These are phyloP conservation scores for Steatocranus sp. DNA, from an alignment of 2,797 vertebrate species.

Conservation along the genomic window DNA sequence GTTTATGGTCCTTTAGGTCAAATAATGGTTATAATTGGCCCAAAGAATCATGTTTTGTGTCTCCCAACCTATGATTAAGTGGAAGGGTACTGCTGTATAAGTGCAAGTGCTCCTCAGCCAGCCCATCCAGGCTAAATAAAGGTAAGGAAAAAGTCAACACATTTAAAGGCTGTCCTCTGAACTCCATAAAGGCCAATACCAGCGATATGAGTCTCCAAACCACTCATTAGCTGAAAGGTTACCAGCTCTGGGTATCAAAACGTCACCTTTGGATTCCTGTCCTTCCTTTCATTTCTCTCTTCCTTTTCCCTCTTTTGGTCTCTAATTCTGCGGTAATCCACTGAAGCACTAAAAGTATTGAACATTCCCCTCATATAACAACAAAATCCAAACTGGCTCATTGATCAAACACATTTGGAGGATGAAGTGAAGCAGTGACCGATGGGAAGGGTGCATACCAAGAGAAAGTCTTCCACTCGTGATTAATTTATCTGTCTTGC, in stretches of 20 bases:
- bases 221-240: slow-evolving; percentile 60
- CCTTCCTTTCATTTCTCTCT: slow-evolving; percentile 5
- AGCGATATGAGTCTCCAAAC: slow-evolving; percentile 35
- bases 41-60: neutral
- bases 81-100: neutral
- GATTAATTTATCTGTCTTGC: neutral
- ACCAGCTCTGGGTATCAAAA: slow-evolving; percentile 34
- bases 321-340: neutral
- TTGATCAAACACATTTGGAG: neutral
- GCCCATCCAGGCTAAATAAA: slow-evolving; percentile 24
- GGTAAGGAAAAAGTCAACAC: slow-evolving; percentile 37
- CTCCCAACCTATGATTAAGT: neutral
- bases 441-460: neutral
- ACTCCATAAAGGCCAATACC: slow-evolving; percentile 40
- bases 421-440: neutral
- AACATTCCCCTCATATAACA: neutral
- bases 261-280: slow-evolving; percentile 16
- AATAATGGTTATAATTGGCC: slow-evolving; percentile 10
- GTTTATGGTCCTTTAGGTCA: neutral
- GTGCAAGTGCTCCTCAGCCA: slow-evolving; percentile 2
- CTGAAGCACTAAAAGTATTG: neutral
- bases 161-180: slow-evolving; percentile 44
- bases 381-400: neutral
- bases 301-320: neutral
- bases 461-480: neutral